Conservation (phyloP, 2,888 invertebrate genomes). For the Panorpa germanica region DNA sequence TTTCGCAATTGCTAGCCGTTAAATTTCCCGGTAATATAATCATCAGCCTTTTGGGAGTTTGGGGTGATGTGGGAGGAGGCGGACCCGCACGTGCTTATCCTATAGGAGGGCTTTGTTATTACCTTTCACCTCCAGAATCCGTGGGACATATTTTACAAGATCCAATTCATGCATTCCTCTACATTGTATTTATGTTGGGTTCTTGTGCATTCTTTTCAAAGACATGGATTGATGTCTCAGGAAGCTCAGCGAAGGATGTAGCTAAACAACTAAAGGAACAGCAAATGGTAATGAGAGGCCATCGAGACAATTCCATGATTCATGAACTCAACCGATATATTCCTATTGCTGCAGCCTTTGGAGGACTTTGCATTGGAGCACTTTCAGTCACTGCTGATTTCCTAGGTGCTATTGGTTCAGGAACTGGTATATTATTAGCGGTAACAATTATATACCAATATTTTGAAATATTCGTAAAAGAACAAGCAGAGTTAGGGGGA, state of each 20-base stretch:
- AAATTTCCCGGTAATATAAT: conserved; percentile 98
- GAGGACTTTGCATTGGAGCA: conserved; percentile 97
- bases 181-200: conserved; percentile 97
- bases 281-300: conserved; percentile 99
- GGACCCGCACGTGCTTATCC: conserved; percentile 96
- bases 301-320: conserved; percentile 98
- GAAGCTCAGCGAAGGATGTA: conserved; percentile 98
- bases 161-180: conserved; percentile 88
- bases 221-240: conserved; percentile 99
- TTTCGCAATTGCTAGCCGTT: conserved; percentile 97
- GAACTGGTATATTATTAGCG: conserved; percentile 95
- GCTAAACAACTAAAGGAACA: conserved; percentile 99
- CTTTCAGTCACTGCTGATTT: conserved; percentile 97
- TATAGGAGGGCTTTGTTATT: conserved; percentile 95
- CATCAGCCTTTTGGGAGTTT: conserved; percentile 91
- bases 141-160: conserved; percentile 89
- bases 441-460: conserved; percentile 99
- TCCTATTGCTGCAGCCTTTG: conserved; percentile 98
- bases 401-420: conserved; percentile 95
- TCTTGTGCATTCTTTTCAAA: conserved; percentile 99
- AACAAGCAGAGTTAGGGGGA: conserved; percentile 99
- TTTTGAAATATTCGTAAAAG: conserved; percentile 99
- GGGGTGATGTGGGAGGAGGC: conserved; percentile 97
- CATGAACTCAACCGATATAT: conserved; percentile 99
- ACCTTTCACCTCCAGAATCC: conserved; percentile 95